Conservation (phyloP, 1,140 invertebrate species). For the Drosophila auraria region DNA sequence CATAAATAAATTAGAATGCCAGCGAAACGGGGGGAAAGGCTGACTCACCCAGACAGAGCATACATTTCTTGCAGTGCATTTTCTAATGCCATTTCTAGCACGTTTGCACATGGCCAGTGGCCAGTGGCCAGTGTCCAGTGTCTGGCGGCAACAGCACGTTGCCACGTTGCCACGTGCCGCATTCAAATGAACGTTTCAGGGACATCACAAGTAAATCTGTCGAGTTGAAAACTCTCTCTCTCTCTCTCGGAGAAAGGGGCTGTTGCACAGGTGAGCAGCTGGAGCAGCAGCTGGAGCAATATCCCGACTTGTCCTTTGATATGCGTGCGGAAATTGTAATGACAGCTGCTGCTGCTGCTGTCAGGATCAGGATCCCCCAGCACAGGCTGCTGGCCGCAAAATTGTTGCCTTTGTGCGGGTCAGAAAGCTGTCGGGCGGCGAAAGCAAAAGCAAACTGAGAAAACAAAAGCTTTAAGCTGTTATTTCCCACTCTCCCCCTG, state of each 20-base stretch:
- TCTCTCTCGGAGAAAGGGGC: background rate
- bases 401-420: constrained; percentile 57
- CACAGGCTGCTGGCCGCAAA: constrained; percentile 27
- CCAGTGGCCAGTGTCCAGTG: background rate
- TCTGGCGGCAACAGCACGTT: constrained; percentile 23
- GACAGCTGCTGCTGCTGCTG: constrained; percentile 39
- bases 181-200: constrained; percentile 24
- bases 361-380: constrained; percentile 1
- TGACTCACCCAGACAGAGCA: constrained; percentile 47
- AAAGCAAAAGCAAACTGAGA: constrained; percentile 16
- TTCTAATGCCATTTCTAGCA: constrained; percentile 31
- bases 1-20: constrained; percentile 81
- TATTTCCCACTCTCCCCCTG: constrained; percentile 13
- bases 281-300: constrained; percentile 8
- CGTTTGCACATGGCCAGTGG: constrained; percentile 19
- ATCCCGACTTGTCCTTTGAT: constrained; percentile 24
- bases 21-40: constrained; percentile 29
- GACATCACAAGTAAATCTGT: constrained; percentile 13
- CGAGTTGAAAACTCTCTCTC: background rate
- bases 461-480: constrained; percentile 41
- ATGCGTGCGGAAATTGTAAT: constrained; percentile 55
- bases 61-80: constrained; percentile 20
- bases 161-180: constrained; percentile 55
- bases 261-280: constrained; percentile 21
- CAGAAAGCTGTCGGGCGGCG: constrained; percentile 44